Conservation (phyloP, 2,888 invertebrate genomes). For the Epiblema foenella region DNA sequence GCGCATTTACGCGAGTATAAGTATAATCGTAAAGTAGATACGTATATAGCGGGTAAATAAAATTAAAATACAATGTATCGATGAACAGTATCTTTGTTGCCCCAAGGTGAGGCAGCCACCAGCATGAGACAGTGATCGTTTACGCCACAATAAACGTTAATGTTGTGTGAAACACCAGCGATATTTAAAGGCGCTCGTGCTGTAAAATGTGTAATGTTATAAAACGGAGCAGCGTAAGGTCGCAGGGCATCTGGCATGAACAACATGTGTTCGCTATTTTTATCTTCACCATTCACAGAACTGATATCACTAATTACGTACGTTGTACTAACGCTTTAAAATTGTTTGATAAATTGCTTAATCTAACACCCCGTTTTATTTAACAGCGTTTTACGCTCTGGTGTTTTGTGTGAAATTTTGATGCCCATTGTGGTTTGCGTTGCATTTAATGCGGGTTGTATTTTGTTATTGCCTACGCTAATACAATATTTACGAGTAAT, state of each 20-base stretch:
- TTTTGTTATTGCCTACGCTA: slow-evolving; percentile 26
- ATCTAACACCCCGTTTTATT: slow-evolving; percentile 27
- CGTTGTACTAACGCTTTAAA: slow-evolving; percentile 47
- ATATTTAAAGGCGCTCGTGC: slow-evolving; percentile 68
- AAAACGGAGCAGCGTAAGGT: slow-evolving; percentile 71
- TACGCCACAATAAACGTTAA: slow-evolving; percentile 63
- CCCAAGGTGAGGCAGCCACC: slow-evolving; percentile 48
- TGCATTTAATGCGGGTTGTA: slow-evolving; percentile 13
- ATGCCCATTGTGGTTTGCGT: slow-evolving; percentile 25
- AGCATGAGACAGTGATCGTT: slow-evolving; percentile 57
- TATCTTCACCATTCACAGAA: slow-evolving; percentile 73
- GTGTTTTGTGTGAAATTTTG: slow-evolving; percentile 15
- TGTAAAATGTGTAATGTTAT: slow-evolving; percentile 58
- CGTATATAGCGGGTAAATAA: slow-evolving; percentile 27
- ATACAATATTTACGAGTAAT: slow-evolving; percentile 18
- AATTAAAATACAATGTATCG: slow-evolving; percentile 43
- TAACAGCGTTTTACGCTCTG: not conserved
- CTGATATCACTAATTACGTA: slow-evolving; percentile 66
- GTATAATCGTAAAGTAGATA: slow-evolving; percentile 32
- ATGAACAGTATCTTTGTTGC: slow-evolving; percentile 42
- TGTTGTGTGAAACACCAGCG: slow-evolving; percentile 64
- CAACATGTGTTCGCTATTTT: slow-evolving; percentile 79
- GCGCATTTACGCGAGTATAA: slow-evolving; percentile 2
- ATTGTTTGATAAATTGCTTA: slow-evolving; percentile 28
- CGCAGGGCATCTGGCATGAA: slow-evolving; percentile 80